These are phyloP conservation scores for human (Homo sapiens) DNA, from an alignment of 2,113 vertebrate species.

Conservation along the genomic window DNA sequence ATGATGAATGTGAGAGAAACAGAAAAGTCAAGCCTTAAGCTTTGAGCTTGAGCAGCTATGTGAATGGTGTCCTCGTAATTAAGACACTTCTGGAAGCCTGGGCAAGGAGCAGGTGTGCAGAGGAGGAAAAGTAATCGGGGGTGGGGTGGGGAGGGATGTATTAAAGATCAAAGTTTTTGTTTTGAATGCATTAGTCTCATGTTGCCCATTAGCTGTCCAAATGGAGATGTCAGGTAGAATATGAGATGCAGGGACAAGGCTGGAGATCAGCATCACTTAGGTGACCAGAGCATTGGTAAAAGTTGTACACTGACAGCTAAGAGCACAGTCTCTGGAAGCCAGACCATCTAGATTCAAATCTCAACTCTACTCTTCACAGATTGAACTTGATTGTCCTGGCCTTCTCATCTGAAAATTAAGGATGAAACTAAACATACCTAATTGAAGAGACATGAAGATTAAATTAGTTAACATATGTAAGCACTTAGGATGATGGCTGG, in stretches of 20 bases:
- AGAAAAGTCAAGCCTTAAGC: slow-evolving; percentile 19
- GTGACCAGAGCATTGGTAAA: neutral
- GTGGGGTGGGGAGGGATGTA: neutral
- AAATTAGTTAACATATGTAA: neutral
- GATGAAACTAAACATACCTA: neutral
- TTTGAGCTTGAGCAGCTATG: slow-evolving; percentile 17
- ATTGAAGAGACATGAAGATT: neutral
- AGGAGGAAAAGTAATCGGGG: neutral
- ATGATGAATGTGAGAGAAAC: neutral
- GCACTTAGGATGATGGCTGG: neutral
- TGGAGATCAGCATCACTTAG: neutral
- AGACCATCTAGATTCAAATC: neutral
- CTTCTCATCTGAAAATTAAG: neutral
- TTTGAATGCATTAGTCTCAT: neutral
- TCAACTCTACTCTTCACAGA: neutral
- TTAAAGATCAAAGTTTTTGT: neutral
- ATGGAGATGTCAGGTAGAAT: neutral
- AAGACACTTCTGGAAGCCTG: slow-evolving; percentile 52
- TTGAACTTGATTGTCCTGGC: neutral
- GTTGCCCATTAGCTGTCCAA: neutral
- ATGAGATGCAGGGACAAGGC: neutral
- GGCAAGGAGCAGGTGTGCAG: slow-evolving; percentile 12
- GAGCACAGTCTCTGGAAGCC: neutral
- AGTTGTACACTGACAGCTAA: neutral
- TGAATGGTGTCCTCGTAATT: slow-evolving; percentile 41